Conservation (phyloP, 2,113 vertebrate genomes). For the Xiphophorus hellerii region DNA sequence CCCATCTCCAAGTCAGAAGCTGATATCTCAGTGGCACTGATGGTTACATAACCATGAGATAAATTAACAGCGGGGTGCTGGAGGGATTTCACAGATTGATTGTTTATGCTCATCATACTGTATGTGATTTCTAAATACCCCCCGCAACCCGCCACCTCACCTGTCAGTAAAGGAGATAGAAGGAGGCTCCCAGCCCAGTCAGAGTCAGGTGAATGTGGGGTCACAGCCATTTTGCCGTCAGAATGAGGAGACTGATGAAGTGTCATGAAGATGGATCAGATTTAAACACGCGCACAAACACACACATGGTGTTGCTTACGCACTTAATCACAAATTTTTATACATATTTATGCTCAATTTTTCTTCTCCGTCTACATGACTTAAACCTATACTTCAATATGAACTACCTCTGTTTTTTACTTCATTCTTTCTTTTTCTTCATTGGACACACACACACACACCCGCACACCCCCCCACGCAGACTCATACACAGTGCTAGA, state of each 20-base stretch:
- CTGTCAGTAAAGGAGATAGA: slow-evolving; percentile 54
- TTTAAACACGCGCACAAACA: slow-evolving; percentile 53
- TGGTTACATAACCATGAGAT: slow-evolving; percentile 2
- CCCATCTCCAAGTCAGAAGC: slow-evolving; percentile 28
- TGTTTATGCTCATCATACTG: not conserved
- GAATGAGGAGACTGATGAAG: slow-evolving; percentile 68
- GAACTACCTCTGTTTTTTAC: not conserved
- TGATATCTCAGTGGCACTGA: slow-evolving; percentile 10
- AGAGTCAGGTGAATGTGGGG: slow-evolving; percentile 53
- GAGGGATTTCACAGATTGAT: not conserved
- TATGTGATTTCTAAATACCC: not conserved
- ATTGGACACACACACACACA: slow-evolving; percentile 21
- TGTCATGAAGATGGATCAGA: slow-evolving; percentile 86
- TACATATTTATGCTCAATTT: not conserved
- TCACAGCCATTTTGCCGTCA: slow-evolving; percentile 60
- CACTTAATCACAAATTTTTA: not conserved
- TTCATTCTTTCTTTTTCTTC: not conserved
- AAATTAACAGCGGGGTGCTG: not conserved
- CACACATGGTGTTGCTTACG: not conserved
- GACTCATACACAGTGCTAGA: slow-evolving; percentile 57
- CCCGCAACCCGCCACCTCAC: not conserved
- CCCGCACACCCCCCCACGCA: slow-evolving; percentile 15
- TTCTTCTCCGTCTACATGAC: not conserved
- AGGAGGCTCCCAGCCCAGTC: slow-evolving; percentile 45
- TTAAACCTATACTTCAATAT: not conserved